A percentile compares a stretch with the other conserved stretches of the same genome.
Evolutionary conservation across 2,113 vertebrate species (phyloP).

Genomic region (Micronisus gabar): DNA sequence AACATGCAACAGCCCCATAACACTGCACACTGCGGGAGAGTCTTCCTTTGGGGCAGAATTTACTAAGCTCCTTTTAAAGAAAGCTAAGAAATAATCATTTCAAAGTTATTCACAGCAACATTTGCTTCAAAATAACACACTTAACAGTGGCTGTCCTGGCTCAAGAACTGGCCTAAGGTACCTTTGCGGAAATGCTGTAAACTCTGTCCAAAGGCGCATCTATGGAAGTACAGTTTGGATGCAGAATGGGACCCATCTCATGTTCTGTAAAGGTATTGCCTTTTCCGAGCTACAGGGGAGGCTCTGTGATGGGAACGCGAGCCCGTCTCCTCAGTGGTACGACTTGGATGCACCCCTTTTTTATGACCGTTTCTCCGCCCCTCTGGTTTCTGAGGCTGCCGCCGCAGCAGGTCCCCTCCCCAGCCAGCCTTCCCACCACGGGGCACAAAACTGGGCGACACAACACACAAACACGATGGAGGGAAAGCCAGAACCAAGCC

Average conservation of each 20-base stretch:
- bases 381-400: background rate
- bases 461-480: background rate
- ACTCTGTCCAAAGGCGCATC: background rate
- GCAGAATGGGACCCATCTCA: background rate
- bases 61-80: background rate
- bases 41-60: background rate
- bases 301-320: accelerated
- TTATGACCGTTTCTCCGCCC: background rate
- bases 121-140: background rate
- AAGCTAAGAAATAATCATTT: background rate
- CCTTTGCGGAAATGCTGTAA: background rate
- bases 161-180: background rate
- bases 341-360: accelerated
- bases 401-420: background rate
- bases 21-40: background rate
- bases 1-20: background rate
- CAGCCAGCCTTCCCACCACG: background rate
- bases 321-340: background rate
- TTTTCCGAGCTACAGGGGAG: background rate
- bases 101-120: background rate
- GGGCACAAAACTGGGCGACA: background rate
- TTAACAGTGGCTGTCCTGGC: background rate
- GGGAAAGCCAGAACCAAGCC: background rate
- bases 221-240: background rate
- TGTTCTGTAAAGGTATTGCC: background rate